Conservation (phyloP, 2,113 vertebrate species). For the Phyllostomus discolor region DNA sequence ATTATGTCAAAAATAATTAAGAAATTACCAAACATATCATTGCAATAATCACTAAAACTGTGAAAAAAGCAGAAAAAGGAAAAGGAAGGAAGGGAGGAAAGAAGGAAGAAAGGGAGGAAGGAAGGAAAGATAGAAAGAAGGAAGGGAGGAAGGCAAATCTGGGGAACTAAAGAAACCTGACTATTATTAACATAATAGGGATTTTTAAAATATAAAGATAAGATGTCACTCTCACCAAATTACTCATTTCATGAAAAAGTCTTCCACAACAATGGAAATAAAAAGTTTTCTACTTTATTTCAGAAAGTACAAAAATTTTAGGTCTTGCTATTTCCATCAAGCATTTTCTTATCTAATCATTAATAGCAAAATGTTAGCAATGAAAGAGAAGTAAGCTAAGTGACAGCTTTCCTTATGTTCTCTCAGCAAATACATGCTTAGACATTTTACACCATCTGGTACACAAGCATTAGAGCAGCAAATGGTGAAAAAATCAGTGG, state of each 20-base stretch:
- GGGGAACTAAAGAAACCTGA: background rate
- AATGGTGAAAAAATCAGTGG: background rate
- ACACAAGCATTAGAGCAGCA: background rate
- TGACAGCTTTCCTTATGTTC: constrained; percentile 29
- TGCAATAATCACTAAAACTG: constrained; percentile 14
- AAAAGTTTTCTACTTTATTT: background rate
- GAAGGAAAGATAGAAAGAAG: background rate
- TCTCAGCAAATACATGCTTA: constrained; percentile 23
- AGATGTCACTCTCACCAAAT: background rate
- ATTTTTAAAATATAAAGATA: background rate
- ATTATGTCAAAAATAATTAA: background rate
- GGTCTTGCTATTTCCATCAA: background rate
- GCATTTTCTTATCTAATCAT: background rate
- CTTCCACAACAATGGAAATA: background rate
- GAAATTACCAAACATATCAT: background rate
- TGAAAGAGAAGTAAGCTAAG: background rate
- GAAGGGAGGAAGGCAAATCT: background rate
- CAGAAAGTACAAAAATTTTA: background rate
- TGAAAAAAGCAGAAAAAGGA: background rate
- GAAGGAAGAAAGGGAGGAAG: background rate
- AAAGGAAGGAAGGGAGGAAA: background rate
- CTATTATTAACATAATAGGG: background rate
- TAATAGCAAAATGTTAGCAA: background rate
- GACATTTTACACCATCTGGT: constrained; percentile 42
- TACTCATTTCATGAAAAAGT: background rate